phyloP scores from a whole-genome alignment of 2,113 vertebrate genomes.

The Carollia perspicillata region DNA sequence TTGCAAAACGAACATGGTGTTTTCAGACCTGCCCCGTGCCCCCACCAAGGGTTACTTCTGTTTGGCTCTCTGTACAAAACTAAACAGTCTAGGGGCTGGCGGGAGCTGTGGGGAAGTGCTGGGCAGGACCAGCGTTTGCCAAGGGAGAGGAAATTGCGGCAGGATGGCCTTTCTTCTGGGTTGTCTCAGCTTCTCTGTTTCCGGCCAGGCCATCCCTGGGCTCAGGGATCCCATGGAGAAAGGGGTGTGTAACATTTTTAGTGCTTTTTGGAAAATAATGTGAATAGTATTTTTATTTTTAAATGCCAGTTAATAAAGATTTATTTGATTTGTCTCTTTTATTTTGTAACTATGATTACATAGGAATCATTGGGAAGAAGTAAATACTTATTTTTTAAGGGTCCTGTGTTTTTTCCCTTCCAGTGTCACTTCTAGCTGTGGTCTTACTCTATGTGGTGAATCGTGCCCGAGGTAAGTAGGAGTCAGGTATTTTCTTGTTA shows the following conservation, averaged over 20 bases:
- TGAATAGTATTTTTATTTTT: background rate
- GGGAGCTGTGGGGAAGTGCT: background rate
- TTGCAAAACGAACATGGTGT: background rate
- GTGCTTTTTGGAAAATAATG: background rate
- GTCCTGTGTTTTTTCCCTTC: background rate
- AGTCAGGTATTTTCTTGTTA: background rate
- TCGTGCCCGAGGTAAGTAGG: conserved; percentile 85
- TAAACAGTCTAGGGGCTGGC: background rate
- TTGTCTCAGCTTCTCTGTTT: background rate
- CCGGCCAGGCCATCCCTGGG: background rate
- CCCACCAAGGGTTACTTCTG: background rate
- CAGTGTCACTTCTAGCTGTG: conserved; percentile 91
- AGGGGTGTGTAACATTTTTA: background rate
- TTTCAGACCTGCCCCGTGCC: background rate
- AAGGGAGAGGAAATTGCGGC: background rate
- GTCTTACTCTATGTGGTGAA: conserved; percentile 93
- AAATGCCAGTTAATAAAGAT: background rate
- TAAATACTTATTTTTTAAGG: background rate
- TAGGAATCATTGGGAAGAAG: background rate
- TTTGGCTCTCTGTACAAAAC: background rate
- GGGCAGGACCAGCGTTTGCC: background rate
- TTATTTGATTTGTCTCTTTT: background rate
- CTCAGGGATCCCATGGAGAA: background rate
- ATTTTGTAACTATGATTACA: background rate
- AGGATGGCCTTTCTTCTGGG: background rate